Conservation (phyloP, 2,113 vertebrate genomes). For the Oryzias javanicus region DNA sequence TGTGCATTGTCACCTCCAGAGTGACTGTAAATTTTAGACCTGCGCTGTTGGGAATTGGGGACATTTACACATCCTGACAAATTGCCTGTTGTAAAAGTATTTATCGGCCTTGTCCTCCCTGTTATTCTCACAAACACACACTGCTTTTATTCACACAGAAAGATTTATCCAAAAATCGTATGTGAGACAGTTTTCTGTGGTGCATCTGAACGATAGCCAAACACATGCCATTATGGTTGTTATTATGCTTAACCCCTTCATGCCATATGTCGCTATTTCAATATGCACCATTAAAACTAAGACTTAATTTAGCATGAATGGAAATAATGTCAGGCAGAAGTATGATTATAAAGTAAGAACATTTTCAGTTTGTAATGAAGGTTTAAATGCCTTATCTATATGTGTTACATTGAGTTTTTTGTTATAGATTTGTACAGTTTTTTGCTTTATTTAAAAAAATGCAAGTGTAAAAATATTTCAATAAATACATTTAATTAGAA, state of each 20-base stretch:
- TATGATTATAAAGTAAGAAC: slow-evolving; percentile 9
- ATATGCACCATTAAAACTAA: too few relatives aligned
- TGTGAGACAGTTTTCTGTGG: slow-evolving; percentile 70
- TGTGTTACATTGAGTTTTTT: slow-evolving; percentile 13
- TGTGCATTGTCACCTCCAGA: slow-evolving; percentile 91
- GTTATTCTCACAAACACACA: slow-evolving; percentile 73
- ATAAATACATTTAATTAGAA: too few relatives aligned
- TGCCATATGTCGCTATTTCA: too few relatives aligned
- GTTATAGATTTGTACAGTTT: background rate
- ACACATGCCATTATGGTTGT: slow-evolving; percentile 40
- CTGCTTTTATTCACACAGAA: slow-evolving; percentile 72
- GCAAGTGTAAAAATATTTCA: too few relatives aligned
- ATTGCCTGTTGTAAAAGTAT: slow-evolving; percentile 90
- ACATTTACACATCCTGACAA: slow-evolving; percentile 91
- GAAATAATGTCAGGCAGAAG: too few relatives aligned
- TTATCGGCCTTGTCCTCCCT: slow-evolving; percentile 85
- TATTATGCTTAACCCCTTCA: too few relatives aligned
- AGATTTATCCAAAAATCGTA: slow-evolving; percentile 84
- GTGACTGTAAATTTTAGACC: slow-evolving; percentile 90
- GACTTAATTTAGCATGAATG: too few relatives aligned
- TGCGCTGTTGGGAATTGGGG: slow-evolving; percentile 86
- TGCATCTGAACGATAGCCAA: slow-evolving; percentile 46
- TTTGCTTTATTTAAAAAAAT: too few relatives aligned
- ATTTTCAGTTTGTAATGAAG: slow-evolving; percentile 47
- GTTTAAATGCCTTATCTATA: slow-evolving; percentile 45